A percentile compares a stretch with the other conserved stretches of the same genome.
Evolutionary conservation across 2,797 vertebrate species (phyloP).

Genomic region (Acrocephalus scirpaceus): DNA sequence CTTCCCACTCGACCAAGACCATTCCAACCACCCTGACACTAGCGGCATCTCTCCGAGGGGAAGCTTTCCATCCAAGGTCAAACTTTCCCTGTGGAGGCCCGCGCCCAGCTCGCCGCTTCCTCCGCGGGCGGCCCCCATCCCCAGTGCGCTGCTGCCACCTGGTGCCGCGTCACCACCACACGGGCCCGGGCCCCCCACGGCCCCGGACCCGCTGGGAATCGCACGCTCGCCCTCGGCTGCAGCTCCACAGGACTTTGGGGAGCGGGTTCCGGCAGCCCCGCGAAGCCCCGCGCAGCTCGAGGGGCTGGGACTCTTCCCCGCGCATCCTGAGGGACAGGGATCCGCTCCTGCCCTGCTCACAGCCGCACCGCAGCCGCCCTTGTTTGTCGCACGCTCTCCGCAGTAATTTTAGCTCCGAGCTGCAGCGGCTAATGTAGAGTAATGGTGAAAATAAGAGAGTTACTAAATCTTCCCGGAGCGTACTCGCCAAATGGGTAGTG

Average conservation of each 20-base stretch:
- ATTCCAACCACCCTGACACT: neutral
- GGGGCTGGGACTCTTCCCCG: neutral
- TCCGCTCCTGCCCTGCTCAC: neutral
- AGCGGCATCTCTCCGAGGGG: rapidly evolving
- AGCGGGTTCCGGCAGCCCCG: too few species aligned
- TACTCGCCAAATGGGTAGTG: neutral
- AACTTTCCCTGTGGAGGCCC: rapidly evolving
- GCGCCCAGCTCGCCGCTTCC: rapidly evolving
- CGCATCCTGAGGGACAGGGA: neutral
- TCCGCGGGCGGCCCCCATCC: neutral
- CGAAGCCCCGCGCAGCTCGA: too few species aligned
- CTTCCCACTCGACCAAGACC: rapidly evolving
- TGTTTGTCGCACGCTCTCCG: rapidly evolving
- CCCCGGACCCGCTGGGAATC: neutral
- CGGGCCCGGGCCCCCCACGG: neutral
- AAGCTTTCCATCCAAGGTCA: neutral
- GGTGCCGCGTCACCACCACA: neutral
- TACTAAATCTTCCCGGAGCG: neutral
- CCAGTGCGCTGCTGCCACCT: constrained; percentile 59
- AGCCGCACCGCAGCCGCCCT: rapidly evolving
- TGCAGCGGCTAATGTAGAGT: rapidly evolving
- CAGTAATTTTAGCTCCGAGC: rapidly evolving
- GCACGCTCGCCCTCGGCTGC: rapidly evolving
- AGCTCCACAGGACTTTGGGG: rapidly evolving
- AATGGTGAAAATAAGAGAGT: neutral